phyloP scores from a whole-genome alignment of 2,113 vertebrate genomes.

The Albula goreensis region DNA sequence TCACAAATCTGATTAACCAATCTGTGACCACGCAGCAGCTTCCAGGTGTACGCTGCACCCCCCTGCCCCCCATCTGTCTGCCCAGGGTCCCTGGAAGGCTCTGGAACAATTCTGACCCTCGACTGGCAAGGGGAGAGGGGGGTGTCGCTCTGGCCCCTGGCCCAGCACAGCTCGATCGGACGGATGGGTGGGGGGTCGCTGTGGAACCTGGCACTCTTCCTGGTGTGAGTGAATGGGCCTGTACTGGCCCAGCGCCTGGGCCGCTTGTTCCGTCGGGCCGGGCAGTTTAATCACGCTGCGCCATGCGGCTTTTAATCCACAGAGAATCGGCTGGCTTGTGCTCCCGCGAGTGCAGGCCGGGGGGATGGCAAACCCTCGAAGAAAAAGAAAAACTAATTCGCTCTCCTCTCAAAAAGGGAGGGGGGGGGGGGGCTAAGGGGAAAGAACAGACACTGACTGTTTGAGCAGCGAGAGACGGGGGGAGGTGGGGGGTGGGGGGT shows the following conservation, averaged over 20 bases:
- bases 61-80: neutral
- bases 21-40: too few relatives aligned
- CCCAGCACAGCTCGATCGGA: neutral
- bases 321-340: neutral
- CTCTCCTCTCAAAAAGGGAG: neutral
- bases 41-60: neutral
- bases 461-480: neutral
- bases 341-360: constrained; percentile 6
- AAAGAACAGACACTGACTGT: constrained; percentile 25
- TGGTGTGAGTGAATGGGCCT: neutral
- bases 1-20: too few relatives aligned
- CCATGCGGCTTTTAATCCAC: neutral
- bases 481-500: constrained; percentile 7
- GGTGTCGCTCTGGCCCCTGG: neutral
- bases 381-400: constrained; percentile 4
- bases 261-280: neutral
- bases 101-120: neutral
- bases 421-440: neutral
- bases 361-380: neutral
- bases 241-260: neutral
- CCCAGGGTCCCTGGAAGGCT: neutral
- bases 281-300: constrained; percentile 13
- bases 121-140: neutral
- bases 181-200: neutral
- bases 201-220: constrained; percentile 6